Percentiles rank a stretch among this genome's conserved stretches.
phyloP scores from a whole-genome alignment of 2,113 vertebrate genomes.

The Promerops cafer region DNA sequence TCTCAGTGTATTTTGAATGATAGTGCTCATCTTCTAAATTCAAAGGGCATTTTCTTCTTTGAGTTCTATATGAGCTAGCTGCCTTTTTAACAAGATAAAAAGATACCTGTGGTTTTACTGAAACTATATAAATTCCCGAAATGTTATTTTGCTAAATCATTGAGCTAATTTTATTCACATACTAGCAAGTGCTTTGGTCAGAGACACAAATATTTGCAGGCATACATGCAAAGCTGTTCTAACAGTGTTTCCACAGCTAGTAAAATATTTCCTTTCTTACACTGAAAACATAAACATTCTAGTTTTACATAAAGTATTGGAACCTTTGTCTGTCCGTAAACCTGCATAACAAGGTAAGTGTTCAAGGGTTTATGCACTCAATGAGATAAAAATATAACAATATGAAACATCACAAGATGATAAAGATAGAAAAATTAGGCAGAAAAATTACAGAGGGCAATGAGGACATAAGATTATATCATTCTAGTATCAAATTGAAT shows the following conservation, averaged over 20 bases:
- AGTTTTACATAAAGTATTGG: background rate
- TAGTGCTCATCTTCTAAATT: background rate
- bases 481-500: background rate
- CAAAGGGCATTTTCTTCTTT: background rate
- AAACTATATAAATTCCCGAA: background rate
- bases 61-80: background rate
- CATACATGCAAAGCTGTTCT: background rate
- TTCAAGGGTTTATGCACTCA: background rate
- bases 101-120: background rate
- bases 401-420: background rate
- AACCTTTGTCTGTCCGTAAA: background rate
- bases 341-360: background rate
- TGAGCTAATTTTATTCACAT: background rate
- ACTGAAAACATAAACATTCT: background rate
- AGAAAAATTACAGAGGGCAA: background rate
- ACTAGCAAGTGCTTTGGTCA: background rate
- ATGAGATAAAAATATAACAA: background rate
- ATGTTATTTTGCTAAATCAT: background rate
- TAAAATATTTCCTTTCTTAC: background rate
- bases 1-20: conserved; percentile 18
- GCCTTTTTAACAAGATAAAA: background rate
- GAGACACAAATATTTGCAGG: background rate
- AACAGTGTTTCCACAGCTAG: background rate
- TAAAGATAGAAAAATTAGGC: background rate
- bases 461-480: background rate